Evolutionary conservation across 1,140 invertebrate species (phyloP).

Genomic region (Oncopeltus fasciatus): DNA sequence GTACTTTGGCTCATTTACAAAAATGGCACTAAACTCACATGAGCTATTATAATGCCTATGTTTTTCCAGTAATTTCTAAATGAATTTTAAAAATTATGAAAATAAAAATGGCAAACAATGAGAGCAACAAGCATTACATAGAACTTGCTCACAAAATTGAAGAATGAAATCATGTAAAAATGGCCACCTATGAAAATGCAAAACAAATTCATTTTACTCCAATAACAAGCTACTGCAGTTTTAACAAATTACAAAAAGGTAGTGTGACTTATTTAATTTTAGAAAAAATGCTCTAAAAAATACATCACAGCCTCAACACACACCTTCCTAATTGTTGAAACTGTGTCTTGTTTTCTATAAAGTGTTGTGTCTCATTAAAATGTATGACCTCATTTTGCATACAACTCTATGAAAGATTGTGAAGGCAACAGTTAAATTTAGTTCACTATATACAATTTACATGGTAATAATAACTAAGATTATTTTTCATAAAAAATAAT

Average conservation of each 20-base stretch:
- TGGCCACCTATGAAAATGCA: neutral
- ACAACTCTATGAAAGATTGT: too few relatives aligned
- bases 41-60: neutral
- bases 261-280: slow-evolving; percentile 11
- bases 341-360: slow-evolving; percentile 12
- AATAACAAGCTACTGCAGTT: slow-evolving; percentile 14
- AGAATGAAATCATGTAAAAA: neutral
- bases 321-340: slow-evolving; percentile 14
- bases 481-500: too few relatives aligned
- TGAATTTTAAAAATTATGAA: neutral
- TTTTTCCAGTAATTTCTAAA: neutral
- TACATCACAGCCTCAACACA: slow-evolving; percentile 15
- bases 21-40: slow-evolving; percentile 1
- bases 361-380: too few relatives aligned
- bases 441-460: too few relatives aligned
- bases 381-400: too few relatives aligned
- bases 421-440: too few relatives aligned
- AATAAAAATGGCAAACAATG: neutral
- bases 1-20: too few relatives aligned
- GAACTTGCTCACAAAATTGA: neutral
- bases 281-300: slow-evolving; percentile 13
- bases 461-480: too few relatives aligned
- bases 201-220: neutral
- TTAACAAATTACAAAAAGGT: slow-evolving; percentile 14
- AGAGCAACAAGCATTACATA: neutral